Base-by-base conservation (phyloP, 2,888 invertebrate species). In the Tineola bisselliella region DNA sequence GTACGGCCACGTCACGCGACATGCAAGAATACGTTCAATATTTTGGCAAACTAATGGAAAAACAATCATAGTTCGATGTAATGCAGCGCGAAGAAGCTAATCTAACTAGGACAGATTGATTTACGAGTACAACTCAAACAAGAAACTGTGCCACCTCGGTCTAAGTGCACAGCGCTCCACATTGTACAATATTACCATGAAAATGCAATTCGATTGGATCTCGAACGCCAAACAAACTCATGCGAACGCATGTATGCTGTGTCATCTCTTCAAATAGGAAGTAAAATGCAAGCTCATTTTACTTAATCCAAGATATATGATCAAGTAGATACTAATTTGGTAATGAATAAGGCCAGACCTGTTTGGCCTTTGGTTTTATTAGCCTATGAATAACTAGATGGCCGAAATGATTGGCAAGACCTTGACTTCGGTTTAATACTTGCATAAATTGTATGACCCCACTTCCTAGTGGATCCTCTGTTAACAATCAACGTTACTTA, bases 131-230 rank as follows among this genome's bases (percentile, higher is more conserved):
- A 80, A 75, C 75, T 78, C 71, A 73, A 81, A 79, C 77, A 77
- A 81, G 80, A 82, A 84, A 82, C 81, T 77, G 78, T 82, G 81
- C 79, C 82, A 79, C 81, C 81, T 81, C 82, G 78, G 81, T 77
- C 79, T 77, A 79, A 75, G 70, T 75, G 73, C 75, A 75, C 70
- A 71, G 73, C 71, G 79, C 73, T 76, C 77, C 70, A 79, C 77
- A 79, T 80, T 80, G 75, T 60, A n/a, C n/a, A n/a, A n/a, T n/a
- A 48, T 13, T 73, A 70, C 74, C 73, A 80, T 80, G 76, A 83
- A 82, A 83, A 81, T 79, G 74, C 76, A 80, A 79, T 33, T 25
- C 52, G 52, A 13, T 15, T 17, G 15, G 52, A 52, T 8, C 15
- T 52, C 48, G 48, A 13, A 17, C 13, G 17, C 15, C 15, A 48